These are phyloP conservation scores for Timandra comae DNA, from an alignment of 2,888 invertebrate genomes.

Conservation along the genomic window DNA sequence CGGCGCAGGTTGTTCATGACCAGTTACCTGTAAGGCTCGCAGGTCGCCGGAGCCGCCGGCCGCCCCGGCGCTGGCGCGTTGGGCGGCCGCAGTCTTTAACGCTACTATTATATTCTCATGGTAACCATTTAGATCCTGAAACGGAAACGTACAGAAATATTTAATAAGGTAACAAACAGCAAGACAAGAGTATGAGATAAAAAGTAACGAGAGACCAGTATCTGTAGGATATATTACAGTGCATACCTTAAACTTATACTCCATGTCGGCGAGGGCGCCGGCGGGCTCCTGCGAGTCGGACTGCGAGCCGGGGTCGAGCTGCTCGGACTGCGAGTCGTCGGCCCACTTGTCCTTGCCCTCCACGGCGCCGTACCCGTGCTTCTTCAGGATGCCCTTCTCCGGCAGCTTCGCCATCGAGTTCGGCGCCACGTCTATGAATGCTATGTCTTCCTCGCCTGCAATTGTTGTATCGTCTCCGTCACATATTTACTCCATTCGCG, in stretches of 20 bases:
- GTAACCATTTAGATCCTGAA: slow-evolving; percentile 93
- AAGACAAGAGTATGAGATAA: too few relatives aligned
- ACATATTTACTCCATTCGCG: too few relatives aligned
- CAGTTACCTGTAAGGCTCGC: slow-evolving; percentile 42
- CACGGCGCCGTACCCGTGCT: slow-evolving; percentile 86
- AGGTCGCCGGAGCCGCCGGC: slow-evolving; percentile 62
- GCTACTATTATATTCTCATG: slow-evolving; percentile 95
- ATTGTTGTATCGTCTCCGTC: too few relatives aligned
- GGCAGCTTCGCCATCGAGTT: slow-evolving; percentile 86
- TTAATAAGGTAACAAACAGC: too few relatives aligned
- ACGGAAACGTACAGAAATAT: slow-evolving; percentile 16
- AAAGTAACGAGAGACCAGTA: too few relatives aligned
- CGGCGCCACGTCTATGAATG: slow-evolving; percentile 87
- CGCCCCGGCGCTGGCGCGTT: slow-evolving; percentile 72
- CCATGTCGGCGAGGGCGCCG: slow-evolving; percentile 84
- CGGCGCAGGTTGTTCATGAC: too few relatives aligned
- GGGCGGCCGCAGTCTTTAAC: slow-evolving; percentile 87
- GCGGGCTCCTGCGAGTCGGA: slow-evolving; percentile 82
- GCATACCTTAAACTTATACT: slow-evolving; percentile 89
- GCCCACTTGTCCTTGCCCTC: slow-evolving; percentile 86
- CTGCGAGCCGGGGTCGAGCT: slow-evolving; percentile 81
- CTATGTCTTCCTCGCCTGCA: slow-evolving; percentile 86
- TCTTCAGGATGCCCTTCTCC: slow-evolving; percentile 95
- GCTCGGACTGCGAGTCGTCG: slow-evolving; percentile 83
- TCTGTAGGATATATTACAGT: too few relatives aligned